Evolutionary conservation across 2,888 invertebrate genomes (phyloP).

Genomic region (Drosophila nigricruria): DNA sequence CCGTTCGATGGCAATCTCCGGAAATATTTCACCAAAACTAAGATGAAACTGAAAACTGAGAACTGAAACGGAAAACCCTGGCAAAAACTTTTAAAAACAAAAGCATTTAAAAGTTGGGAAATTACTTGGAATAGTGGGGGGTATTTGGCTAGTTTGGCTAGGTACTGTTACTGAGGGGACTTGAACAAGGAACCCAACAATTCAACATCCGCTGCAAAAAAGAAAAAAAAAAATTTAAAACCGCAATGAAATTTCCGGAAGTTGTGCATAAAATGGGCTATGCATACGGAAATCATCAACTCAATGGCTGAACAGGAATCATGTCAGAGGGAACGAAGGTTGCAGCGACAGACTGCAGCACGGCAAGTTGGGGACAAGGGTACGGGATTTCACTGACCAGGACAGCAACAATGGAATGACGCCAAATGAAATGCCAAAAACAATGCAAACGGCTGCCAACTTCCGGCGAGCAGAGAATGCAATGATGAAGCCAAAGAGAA

Average conservation of each 20-base stretch:
- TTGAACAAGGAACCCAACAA: slow-evolving; percentile 37
- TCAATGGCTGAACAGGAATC: slow-evolving; percentile 77
- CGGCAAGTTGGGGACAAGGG: background rate
- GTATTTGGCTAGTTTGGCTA: background rate
- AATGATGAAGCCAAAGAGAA: slow-evolving; percentile 19
- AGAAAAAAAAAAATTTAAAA: background rate
- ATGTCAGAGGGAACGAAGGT: slow-evolving; percentile 22
- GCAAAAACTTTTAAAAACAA: slow-evolving; percentile 31
- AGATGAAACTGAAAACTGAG: background rate
- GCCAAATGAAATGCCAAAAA: slow-evolving; percentile 75
- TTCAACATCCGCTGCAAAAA: slow-evolving; percentile 68
- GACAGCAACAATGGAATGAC: slow-evolving; percentile 68
- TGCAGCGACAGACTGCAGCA: background rate
- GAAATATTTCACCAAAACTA: slow-evolving; percentile 8
- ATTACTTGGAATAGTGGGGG: background rate
- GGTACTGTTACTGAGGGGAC: slow-evolving; percentile 6
- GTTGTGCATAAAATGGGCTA: slow-evolving; percentile 83
- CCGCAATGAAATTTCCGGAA: slow-evolving; percentile 83
- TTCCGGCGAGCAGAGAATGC: slow-evolving; percentile 67
- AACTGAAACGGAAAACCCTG: slow-evolving; percentile 2
- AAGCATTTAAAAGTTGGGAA: slow-evolving; percentile 35
- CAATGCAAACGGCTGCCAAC: slow-evolving; percentile 80
- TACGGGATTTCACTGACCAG: slow-evolving; percentile 41
- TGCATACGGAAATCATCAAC: slow-evolving; percentile 84
- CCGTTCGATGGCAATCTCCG: slow-evolving; percentile 16